phyloP scores from a whole-genome alignment of 2,113 vertebrate species.

The Rhinopomastus cyanomelas region DNA sequence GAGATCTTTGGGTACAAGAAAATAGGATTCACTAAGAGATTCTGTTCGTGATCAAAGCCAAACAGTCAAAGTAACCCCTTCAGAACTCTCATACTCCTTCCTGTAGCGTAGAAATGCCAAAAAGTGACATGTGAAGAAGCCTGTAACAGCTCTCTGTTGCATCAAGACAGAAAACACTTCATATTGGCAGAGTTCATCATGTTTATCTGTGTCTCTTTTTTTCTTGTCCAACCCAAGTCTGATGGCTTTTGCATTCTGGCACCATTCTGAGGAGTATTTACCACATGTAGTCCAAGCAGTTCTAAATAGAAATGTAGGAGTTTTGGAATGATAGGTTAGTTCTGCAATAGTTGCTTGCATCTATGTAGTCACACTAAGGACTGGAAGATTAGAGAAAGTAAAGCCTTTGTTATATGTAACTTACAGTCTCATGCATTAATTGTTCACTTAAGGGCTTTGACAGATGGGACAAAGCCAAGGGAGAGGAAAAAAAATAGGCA shows the following conservation, averaged over 20 bases:
- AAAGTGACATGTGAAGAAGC: neutral
- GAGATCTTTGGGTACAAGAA: neutral
- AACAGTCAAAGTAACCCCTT: neutral
- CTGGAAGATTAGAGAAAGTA: constrained; percentile 75
- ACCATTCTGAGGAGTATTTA: constrained; percentile 43
- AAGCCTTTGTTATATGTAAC: constrained; percentile 79
- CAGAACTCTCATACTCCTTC: neutral
- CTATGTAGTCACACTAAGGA: constrained; percentile 82
- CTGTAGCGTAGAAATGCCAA: neutral
- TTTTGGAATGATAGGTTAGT: constrained; percentile 72
- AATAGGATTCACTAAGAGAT: neutral
- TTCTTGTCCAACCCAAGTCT: constrained; percentile 4
- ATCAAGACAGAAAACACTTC: neutral
- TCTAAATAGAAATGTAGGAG: constrained; percentile 65
- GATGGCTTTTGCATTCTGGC: neutral
- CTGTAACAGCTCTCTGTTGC: neutral
- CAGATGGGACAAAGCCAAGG: constrained; percentile 78
- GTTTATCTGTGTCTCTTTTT: neutral
- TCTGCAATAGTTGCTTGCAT: constrained; percentile 75
- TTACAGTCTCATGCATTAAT: constrained; percentile 73
- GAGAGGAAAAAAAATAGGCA: constrained; percentile 26
- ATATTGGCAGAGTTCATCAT: neutral
- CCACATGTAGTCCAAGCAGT: constrained; percentile 25
- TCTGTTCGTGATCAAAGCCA: neutral
- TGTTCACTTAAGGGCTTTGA: constrained; percentile 81